Conservation (phyloP, 1,140 invertebrate species). For the Drosophila ananassae region DNA sequence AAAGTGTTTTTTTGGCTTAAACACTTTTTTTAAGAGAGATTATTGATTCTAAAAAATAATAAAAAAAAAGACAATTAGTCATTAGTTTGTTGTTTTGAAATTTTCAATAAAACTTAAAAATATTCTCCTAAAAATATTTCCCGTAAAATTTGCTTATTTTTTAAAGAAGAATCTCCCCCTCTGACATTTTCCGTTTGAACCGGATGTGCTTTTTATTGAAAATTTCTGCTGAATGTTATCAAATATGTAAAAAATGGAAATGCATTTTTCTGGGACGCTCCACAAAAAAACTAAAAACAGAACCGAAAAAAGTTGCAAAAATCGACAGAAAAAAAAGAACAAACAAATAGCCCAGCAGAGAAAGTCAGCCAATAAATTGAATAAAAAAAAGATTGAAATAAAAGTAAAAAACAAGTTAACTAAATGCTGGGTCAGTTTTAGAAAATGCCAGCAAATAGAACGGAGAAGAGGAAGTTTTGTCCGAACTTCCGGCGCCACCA, state of each 20-base stretch:
- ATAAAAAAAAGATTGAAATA: conserved; percentile 8
- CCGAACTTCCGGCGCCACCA: conserved; percentile 53
- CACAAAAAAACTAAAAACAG: conserved; percentile 14
- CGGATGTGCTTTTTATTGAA: conserved; percentile 46
- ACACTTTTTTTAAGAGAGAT: not conserved
- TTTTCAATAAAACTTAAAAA: no score
- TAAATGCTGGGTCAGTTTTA: conserved; percentile 57
- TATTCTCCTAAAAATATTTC: no score
- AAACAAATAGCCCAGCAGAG: conserved; percentile 15
- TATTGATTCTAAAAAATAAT: no score
- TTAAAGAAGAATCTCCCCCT: not conserved
- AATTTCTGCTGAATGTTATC: conserved; percentile 69
- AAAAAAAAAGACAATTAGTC: no score
- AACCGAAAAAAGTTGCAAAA: conserved; percentile 18
- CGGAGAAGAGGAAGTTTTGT: conserved; percentile 2
- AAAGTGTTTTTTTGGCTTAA: conserved; percentile 18
- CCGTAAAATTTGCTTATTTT: not conserved
- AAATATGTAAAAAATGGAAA: conserved; percentile 48
- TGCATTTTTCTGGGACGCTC: conserved; percentile 53
- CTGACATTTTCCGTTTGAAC: conserved; percentile 42
- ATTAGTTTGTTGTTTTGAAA: no score
- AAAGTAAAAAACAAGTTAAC: conserved; percentile 21
- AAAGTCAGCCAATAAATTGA: conserved; percentile 28
- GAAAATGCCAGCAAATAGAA: conserved; percentile 40
- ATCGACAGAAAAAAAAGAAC: conserved; percentile 13